These are phyloP conservation scores for Corydoras sp. DNA, from an alignment of 2,113 vertebrate species.

Conservation along the genomic window DNA sequence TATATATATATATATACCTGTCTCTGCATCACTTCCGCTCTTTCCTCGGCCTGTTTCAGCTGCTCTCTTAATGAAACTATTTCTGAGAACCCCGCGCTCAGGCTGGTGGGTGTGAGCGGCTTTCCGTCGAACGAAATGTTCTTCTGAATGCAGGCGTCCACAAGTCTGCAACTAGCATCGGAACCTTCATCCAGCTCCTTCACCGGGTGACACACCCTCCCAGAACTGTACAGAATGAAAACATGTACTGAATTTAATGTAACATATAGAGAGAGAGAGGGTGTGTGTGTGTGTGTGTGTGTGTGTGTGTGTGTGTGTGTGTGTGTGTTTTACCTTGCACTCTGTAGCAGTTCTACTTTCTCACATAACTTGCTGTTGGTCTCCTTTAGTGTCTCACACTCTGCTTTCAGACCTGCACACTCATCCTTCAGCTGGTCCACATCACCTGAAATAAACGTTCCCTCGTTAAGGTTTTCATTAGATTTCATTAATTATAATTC, in stretches of 20 bases:
- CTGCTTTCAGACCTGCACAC: conserved; percentile 73
- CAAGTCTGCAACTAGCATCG: conserved; percentile 55
- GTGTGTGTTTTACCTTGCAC: conserved; percentile 52
- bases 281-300: neutral
- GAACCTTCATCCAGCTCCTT: conserved; percentile 56
- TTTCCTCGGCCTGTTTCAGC: conserved; percentile 74
- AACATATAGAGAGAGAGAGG: neutral
- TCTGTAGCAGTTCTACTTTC: conserved; percentile 72
- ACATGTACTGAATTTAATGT: too few species aligned
- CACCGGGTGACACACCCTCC: conserved; percentile 57
- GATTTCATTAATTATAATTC: too few species aligned
- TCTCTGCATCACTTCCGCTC: conserved; percentile 64
- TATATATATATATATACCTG: conserved; percentile 58
- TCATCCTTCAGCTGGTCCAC: conserved; percentile 70
- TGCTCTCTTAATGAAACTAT: conserved; percentile 69
- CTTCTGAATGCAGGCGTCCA: conserved; percentile 71
- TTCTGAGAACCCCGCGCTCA: conserved; percentile 64
- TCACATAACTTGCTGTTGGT: conserved; percentile 74
- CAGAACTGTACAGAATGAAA: conserved; percentile 52
- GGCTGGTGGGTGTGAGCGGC: conserved; percentile 58
- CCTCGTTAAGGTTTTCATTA: neutral
- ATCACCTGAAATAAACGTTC: conserved; percentile 64
- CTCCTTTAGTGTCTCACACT: conserved; percentile 74
- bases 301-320: conserved; percentile 30
- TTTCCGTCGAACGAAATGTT: conserved; percentile 74